phyloP scores from a whole-genome alignment of 2,888 invertebrate genomes.

The Dolichomitus sp. region DNA sequence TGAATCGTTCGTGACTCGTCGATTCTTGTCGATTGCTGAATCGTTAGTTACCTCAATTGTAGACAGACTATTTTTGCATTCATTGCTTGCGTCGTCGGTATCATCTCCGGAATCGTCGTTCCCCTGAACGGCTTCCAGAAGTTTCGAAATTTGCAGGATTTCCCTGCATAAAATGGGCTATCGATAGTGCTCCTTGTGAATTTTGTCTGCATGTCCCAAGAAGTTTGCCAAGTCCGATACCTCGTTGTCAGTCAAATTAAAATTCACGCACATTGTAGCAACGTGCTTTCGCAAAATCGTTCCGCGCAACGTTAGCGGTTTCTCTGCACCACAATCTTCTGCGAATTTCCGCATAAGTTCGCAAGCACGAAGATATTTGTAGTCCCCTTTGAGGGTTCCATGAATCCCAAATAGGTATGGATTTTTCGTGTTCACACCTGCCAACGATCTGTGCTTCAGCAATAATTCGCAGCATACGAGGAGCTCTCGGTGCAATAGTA shows the following conservation, averaged over 20 bases:
- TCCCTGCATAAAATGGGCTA: constrained; percentile 68
- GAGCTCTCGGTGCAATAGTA: constrained; percentile 52
- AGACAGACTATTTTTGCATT: background rate
- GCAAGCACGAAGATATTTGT: constrained; percentile 61
- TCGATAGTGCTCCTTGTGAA: constrained; percentile 70
- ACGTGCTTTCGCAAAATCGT: constrained; percentile 68
- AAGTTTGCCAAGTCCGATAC: constrained; percentile 70
- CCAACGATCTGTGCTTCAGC: constrained; percentile 34
- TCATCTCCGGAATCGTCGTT: constrained; percentile 13
- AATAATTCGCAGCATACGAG: constrained; percentile 4
- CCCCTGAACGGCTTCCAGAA: constrained; percentile 66
- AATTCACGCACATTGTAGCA: constrained; percentile 65
- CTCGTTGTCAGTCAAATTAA: constrained; percentile 65
- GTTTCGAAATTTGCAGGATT: constrained; percentile 66
- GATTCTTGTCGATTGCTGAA: background rate
- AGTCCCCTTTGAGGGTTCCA: constrained; percentile 47
- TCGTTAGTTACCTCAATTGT: no score
- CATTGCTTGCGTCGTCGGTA: background rate
- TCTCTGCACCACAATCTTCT: constrained; percentile 52
- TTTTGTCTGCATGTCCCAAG: constrained; percentile 72
- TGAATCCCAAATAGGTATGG: constrained; percentile 64
- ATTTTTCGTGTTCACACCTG: constrained; percentile 47
- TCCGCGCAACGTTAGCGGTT: constrained; percentile 65
- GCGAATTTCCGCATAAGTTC: constrained; percentile 61
- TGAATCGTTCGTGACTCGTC: background rate